Percentiles rank a stretch among this genome's conserved stretches.
Evolutionary conservation across 2,888 invertebrate species (phyloP).

Genomic region (Phragmatobia fuliginosa): DNA sequence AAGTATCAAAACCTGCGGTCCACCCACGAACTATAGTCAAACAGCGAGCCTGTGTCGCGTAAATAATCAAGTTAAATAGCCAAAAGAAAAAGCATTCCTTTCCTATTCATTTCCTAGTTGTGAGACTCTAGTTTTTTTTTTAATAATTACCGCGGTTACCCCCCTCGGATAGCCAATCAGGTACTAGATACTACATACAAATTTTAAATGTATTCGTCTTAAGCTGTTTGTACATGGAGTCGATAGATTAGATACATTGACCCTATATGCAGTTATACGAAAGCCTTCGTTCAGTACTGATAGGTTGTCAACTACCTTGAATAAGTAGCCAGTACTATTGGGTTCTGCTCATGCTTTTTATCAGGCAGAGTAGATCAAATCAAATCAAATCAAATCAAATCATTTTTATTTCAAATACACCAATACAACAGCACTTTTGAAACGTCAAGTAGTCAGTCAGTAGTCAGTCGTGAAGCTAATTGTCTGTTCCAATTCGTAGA

Average conservation of each 20-base stretch:
- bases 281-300: no score
- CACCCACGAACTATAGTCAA: slow-evolving; percentile 34
- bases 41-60: slow-evolving; percentile 55
- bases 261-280: no score
- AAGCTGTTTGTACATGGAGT: background rate
- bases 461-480: no score
- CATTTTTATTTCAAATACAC: no score
- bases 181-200: background rate
- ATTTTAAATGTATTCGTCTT: slow-evolving; percentile 6
- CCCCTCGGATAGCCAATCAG: slow-evolving; percentile 30
- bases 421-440: no score
- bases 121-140: slow-evolving; percentile 48
- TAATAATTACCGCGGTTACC: slow-evolving; percentile 38
- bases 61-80: slow-evolving; percentile 72
- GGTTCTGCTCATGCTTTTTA: no score
- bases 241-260: background rate
- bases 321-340: no score
- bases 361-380: no score
- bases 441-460: no score
- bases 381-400: no score
- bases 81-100: slow-evolving; percentile 47
- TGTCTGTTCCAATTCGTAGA: no score
- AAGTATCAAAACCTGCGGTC: slow-evolving; percentile 40
- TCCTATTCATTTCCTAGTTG: slow-evolving; percentile 51
- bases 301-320: no score